Evolutionary conservation across 2,888 invertebrate species (phyloP), one percentile per base, ranked within the genome.

Genomic region (Drosophila niveifrons): DNA sequence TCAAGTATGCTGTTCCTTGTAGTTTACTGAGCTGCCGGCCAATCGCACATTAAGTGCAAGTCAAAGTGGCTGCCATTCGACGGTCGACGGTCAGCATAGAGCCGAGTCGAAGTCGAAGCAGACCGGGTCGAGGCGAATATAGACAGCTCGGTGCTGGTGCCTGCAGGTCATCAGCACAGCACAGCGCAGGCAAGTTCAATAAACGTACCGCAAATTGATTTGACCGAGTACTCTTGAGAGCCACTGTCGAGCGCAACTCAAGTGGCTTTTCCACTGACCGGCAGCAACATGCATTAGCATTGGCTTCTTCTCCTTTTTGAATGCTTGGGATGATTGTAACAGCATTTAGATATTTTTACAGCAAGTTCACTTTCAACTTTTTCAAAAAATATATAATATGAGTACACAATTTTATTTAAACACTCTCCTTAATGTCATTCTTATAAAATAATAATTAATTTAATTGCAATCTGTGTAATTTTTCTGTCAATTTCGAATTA

Each of bases 401-500:
- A 23, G 23, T 23, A 23, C 23, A 23, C 23, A 1, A 23, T 23
- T 23, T 23, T 6, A 23, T 6, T 23, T 6, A 4, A 6, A 23
- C 1, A 23, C 23, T 23, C 23, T 23, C n/a, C n/a, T n/a, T n/a
- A n/a, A n/a, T n/a, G n/a, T n/a, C n/a, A n/a, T n/a, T n/a, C n/a
- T n/a, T n/a, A n/a, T n/a, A n/a, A n/a, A n/a, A n/a, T n/a, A n/a
- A n/a, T n/a, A n/a, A n/a, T n/a, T n/a, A n/a, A n/a, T n/a, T n/a
- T n/a, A n/a, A n/a, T n/a, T n/a, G n/a, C n/a, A n/a, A n/a, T n/a
- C n/a, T n/a, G n/a, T n/a, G n/a, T 28, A 3, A 4, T 28, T 28
- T 6, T 7, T 7, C 10, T 13, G 2, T n/a, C 18, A 18, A 18
- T 13, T 39, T 13, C 1, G 4, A 9, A 93, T 18, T 93, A 95